Percentiles rank a stretch among this genome's conserved stretches.
phyloP scores from a whole-genome alignment of 2,113 vertebrate species.

The Seriola rivoliana region DNA sequence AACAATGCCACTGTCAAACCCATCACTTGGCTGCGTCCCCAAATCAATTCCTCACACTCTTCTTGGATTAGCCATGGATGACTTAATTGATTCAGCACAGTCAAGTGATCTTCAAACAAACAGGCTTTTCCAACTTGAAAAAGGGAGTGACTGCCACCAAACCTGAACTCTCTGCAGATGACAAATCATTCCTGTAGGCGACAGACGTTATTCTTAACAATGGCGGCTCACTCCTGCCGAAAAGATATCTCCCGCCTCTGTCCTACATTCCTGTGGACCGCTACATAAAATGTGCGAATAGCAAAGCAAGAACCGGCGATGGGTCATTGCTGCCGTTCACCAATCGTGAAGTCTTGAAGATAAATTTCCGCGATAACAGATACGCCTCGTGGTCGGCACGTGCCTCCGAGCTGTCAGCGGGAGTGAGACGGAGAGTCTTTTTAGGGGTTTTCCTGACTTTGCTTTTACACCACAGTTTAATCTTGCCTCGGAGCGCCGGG shows the following conservation, averaged over 20 bases:
- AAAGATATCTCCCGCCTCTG: slow-evolving; percentile 65
- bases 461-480: slow-evolving; percentile 73
- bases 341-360: slow-evolving; percentile 64
- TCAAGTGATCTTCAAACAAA: slow-evolving; percentile 82
- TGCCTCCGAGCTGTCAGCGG: slow-evolving; percentile 54
- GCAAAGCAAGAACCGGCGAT: slow-evolving; percentile 42
- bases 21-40: slow-evolving; percentile 69
- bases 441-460: slow-evolving; percentile 70
- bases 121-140: slow-evolving; percentile 76
- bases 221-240: slow-evolving; percentile 56
- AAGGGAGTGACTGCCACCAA: slow-evolving; percentile 76
- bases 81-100: slow-evolving; percentile 82
- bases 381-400: slow-evolving; percentile 48
- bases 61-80: slow-evolving; percentile 79
- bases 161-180: slow-evolving; percentile 76
- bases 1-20: slow-evolving; percentile 75
- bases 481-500: slow-evolving; percentile 68
- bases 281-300: slow-evolving; percentile 43
- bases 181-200: slow-evolving; percentile 76
- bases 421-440: slow-evolving; percentile 61
- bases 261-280: slow-evolving; percentile 68
- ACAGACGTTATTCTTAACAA: slow-evolving; percentile 75
- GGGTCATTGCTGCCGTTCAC: slow-evolving; percentile 67
- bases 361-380: slow-evolving; percentile 63
- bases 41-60: slow-evolving; percentile 80